These are phyloP conservation scores for Patella ulyssiponensis DNA, from an alignment of 2,888 invertebrate genomes.

Conservation along the genomic window DNA sequence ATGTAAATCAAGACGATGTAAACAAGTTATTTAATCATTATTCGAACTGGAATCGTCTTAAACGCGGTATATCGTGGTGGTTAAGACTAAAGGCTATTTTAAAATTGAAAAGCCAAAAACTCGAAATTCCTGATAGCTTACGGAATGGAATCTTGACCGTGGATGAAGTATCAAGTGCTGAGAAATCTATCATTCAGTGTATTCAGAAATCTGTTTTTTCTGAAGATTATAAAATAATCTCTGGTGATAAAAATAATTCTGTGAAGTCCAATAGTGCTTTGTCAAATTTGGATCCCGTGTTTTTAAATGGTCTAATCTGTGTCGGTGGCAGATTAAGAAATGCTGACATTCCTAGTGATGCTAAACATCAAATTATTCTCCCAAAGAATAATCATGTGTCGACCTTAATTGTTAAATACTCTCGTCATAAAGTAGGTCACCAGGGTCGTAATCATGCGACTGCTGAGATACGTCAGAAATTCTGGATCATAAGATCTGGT, in stretches of 20 bases:
- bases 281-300: slow-evolving; percentile 7
- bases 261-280: background rate
- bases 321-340: slow-evolving; percentile 4
- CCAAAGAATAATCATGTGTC: background rate
- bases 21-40: background rate
- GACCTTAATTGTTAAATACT: background rate
- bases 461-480: slow-evolving; percentile 11
- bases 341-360: background rate
- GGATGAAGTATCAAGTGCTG: background rate
- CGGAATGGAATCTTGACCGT: background rate
- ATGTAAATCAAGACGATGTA: background rate
- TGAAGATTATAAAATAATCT: background rate
- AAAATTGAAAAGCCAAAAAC: background rate
- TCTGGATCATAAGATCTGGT: background rate
- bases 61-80: background rate
- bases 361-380: background rate
- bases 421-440: slow-evolving; percentile 10
- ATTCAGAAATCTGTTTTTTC: background rate
- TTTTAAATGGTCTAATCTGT: slow-evolving; percentile 9
- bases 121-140: background rate
- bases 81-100: background rate
- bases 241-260: no score
- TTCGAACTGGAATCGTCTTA: background rate
- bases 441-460: background rate
- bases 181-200: slow-evolving; percentile 1